A percentile compares a stretch with the other conserved stretches of the same genome.
Evolutionary conservation across 2,888 invertebrate genomes (phyloP).

Genomic region (Dorcus parallelipipedus): DNA sequence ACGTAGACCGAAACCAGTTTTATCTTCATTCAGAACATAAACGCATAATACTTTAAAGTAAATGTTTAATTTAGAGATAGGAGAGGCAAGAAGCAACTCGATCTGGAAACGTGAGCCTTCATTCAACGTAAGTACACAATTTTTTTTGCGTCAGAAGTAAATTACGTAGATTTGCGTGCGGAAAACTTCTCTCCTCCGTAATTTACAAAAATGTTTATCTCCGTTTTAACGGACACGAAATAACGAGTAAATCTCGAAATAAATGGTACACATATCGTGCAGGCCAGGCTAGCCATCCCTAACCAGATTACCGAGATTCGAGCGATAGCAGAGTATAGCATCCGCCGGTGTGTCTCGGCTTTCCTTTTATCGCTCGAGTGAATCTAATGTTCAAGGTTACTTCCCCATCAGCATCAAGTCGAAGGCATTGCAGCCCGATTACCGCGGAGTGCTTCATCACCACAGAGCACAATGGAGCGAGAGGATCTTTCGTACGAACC

Average conservation of each 20-base stretch:
- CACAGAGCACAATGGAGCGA: constrained; percentile 25
- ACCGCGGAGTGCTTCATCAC: constrained; percentile 32
- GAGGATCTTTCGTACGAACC: too few species aligned
- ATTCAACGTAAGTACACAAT: too few species aligned
- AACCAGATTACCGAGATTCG: background rate
- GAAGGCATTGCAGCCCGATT: constrained; percentile 26
- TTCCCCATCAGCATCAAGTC: constrained; percentile 10
- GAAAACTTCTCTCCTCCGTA: background rate
- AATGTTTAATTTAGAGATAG: too few species aligned
- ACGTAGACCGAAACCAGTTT: too few species aligned
- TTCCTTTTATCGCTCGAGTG: constrained; percentile 26
- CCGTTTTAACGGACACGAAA: too few species aligned
- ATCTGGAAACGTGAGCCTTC: too few species aligned
- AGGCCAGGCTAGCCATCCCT: background rate
- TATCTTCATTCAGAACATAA: too few species aligned
- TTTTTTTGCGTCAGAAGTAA: too few species aligned
- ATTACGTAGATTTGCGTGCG: too few species aligned
- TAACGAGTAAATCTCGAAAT: background rate
- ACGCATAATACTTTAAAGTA: too few species aligned
- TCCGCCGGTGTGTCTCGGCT: constrained; percentile 6
- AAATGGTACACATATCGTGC: background rate
- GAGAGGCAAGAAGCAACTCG: too few species aligned
- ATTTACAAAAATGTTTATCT: background rate
- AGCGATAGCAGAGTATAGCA: background rate
- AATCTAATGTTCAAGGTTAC: constrained; percentile 32